Evolutionary conservation across 2,797 vertebrate species (phyloP), one percentile per base, ranked within the genome.

Genomic region (Etheostoma nigrum): DNA sequence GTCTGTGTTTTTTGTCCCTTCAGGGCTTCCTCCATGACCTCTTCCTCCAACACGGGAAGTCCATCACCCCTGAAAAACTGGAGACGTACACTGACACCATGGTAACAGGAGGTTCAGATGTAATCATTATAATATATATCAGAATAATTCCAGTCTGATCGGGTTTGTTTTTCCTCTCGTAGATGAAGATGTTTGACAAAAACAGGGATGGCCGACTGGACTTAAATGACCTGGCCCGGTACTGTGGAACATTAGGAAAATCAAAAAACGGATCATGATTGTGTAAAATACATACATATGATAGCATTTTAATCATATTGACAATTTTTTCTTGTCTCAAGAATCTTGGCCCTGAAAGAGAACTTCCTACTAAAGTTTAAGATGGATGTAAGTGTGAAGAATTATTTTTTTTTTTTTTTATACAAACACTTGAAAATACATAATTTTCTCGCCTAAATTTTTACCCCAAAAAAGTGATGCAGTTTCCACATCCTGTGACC

Each of bases 361-460:
- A 99, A 99, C 93, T 99, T 99, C 74, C 92, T 99, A 64, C 95
- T 99, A 58, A 97, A 98, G 47, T 99, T 99, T 90, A 96, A 97
- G 90, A 96, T 97, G 96, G 96, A 98, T 66, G 97, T 97, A 90
- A 97, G 97, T 91, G 55, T 51, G 21, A 45, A 59, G 5, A 67
- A 21, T 53, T 44, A 44, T 36, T 36, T 57, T 25, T 36, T 0
- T 10, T 36, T 23, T 23, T 23, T 23, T 23, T 23, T 1, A 23
- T 23, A 23, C 21, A 23, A 23, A 23, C 21, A 23, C 21, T 23
- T 23, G 21, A 23, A 23, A 23, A 23, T 23, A 23, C 21, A 23
- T 23, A 23, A 23, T 23, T 23, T 23, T 23, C 21, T 23, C 21
- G 21, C 21, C 21, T 23, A 23, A 23, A 23, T 23, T 23, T 23